These are phyloP conservation scores for Corbicula japonica DNA, from an alignment of 2,888 invertebrate species.

Conservation along the genomic window DNA sequence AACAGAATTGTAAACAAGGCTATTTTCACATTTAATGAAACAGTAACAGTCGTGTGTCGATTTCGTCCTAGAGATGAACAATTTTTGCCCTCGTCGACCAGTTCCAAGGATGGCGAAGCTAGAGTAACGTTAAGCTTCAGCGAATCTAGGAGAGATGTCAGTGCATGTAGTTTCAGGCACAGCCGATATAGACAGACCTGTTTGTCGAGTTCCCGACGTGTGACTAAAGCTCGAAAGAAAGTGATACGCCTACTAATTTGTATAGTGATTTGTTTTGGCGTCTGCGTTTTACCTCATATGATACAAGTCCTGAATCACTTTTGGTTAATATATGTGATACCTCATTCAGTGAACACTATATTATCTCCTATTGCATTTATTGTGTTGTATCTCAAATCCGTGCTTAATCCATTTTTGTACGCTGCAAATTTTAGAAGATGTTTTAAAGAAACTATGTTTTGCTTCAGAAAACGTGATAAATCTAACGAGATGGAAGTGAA, in stretches of 20 bases:
- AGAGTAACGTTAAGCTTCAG: neutral
- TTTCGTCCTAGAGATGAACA: neutral
- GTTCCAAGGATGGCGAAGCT: neutral
- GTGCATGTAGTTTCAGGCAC: neutral
- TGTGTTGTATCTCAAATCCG: slow-evolving; percentile 95
- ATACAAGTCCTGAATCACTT: slow-evolving; percentile 92
- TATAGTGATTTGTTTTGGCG: slow-evolving; percentile 94
- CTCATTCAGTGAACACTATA: slow-evolving; percentile 85
- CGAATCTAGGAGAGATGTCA: neutral
- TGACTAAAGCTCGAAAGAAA: slow-evolving; percentile 86
- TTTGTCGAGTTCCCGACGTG: slow-evolving; percentile 46
- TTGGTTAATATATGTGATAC: slow-evolving; percentile 89
- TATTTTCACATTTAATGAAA: slow-evolving; percentile 17
- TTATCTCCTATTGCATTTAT: slow-evolving; percentile 95
- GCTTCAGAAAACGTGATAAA: slow-evolving; percentile 57
- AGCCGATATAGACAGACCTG: slow-evolving; percentile 31
- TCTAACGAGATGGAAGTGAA: too few relatives aligned
- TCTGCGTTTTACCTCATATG: slow-evolving; percentile 96
- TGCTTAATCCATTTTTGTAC: slow-evolving; percentile 95
- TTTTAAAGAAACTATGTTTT: slow-evolving; percentile 91
- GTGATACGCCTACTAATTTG: slow-evolving; percentile 96
- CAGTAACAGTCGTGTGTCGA: slow-evolving; percentile 28
- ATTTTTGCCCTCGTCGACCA: neutral
- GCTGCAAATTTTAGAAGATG: slow-evolving; percentile 95
- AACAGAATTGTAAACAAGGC: slow-evolving; percentile 20